phyloP scores from a whole-genome alignment of 2,113 vertebrate genomes.

The Manacus vitellinus region DNA sequence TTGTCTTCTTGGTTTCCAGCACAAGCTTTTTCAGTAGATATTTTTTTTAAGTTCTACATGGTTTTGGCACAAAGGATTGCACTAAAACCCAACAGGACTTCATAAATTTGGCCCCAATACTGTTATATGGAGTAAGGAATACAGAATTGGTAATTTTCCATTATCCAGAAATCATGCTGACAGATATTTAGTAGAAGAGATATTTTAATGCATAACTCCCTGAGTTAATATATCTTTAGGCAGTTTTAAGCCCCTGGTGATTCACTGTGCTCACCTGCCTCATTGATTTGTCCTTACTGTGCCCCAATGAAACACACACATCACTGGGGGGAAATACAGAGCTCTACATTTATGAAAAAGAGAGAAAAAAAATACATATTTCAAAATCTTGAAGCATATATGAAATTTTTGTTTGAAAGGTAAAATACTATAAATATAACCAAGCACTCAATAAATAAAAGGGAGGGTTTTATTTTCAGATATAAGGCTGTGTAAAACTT shows the following conservation, averaged over 20 bases:
- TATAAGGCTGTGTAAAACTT: neutral
- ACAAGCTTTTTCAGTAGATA: neutral
- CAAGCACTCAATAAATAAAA: neutral
- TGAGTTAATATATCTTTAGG: constrained; percentile 40
- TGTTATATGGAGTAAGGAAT: neutral
- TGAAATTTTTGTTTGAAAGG: neutral
- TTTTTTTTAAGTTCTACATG: neutral
- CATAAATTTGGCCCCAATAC: neutral
- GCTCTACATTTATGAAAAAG: neutral
- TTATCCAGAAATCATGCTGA: constrained; percentile 30
- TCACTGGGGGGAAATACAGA: neutral
- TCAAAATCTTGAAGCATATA: neutral
- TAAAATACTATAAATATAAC: neutral
- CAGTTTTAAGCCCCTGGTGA: constrained; percentile 33
- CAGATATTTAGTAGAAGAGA: neutral
- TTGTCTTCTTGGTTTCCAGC: neutral
- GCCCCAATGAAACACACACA: neutral
- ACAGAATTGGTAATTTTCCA: constrained; percentile 5
- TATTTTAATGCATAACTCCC: constrained; percentile 17
- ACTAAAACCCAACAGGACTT: neutral
- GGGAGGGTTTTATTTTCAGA: neutral
- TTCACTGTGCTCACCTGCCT: constrained; percentile 45
- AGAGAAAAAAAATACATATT: neutral
- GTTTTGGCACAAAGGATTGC: neutral
- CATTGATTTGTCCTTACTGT: constrained; percentile 48